phyloP scores from a whole-genome alignment of 2,888 invertebrate species.

The Epirrhoe alternata region DNA sequence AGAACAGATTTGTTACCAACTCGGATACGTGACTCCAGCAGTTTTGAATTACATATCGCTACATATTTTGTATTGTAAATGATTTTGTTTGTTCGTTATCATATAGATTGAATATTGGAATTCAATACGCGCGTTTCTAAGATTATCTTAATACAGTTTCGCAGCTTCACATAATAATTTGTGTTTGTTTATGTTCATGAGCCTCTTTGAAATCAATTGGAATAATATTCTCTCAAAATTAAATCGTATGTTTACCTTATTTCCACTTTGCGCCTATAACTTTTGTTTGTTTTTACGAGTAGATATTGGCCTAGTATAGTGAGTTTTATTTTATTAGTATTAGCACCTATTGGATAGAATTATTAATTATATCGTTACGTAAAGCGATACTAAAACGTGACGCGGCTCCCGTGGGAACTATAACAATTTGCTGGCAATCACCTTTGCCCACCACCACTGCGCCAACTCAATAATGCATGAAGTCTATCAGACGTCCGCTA shows the following conservation, averaged over 20 bases:
- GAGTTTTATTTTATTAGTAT: too few species aligned
- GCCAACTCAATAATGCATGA: slow-evolving; percentile 75
- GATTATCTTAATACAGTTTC: not conserved
- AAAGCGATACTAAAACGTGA: slow-evolving; percentile 52
- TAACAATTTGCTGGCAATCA: slow-evolving; percentile 71
- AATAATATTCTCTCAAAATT: not conserved
- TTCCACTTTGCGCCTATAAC: too few species aligned
- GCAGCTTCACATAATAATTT: not conserved
- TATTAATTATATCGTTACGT: slow-evolving; percentile 46
- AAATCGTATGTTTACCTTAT: not conserved
- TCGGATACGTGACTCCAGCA: slow-evolving; percentile 27
- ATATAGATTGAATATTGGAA: slow-evolving; percentile 20
- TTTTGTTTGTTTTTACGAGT: not conserved
- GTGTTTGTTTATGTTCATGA: not conserved
- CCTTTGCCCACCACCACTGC: slow-evolving; percentile 56
- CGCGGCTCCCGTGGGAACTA: slow-evolving; percentile 70
- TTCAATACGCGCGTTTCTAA: slow-evolving; percentile 10
- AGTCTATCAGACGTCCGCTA: slow-evolving; percentile 58
- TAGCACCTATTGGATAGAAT: not conserved
- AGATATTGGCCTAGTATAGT: not conserved
- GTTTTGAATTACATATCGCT: slow-evolving; percentile 31
- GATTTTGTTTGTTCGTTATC: slow-evolving; percentile 21
- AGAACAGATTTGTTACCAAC: slow-evolving; percentile 48
- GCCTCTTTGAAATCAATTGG: not conserved
- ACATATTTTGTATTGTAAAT: slow-evolving; percentile 16